These are phyloP conservation scores for Tupaia chinensis DNA, from an alignment of 2,113 vertebrate species.

Conservation along the genomic window DNA sequence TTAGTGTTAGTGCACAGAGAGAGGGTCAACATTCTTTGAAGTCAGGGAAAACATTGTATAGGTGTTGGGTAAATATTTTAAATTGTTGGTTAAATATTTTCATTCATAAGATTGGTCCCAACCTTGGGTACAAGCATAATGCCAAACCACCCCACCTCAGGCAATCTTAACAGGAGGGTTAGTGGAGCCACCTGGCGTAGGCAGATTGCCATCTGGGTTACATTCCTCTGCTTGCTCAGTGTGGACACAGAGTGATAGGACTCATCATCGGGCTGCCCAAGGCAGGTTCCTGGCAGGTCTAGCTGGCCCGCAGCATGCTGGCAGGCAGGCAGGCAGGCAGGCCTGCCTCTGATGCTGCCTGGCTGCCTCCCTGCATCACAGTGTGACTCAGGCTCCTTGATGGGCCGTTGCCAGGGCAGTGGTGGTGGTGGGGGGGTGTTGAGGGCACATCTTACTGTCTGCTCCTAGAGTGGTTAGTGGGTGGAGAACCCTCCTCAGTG, in stretches of 20 bases:
- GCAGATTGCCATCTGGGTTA: neutral
- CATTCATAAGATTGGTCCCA: neutral
- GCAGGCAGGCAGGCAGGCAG: neutral
- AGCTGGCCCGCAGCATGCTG: neutral
- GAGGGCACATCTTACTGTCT: neutral
- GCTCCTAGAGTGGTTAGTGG: neutral
- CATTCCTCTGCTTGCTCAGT: neutral
- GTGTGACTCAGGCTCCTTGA: neutral
- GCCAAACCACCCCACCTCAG: neutral
- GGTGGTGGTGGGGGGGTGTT: no score
- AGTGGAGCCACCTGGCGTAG: neutral
- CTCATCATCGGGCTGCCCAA: neutral
- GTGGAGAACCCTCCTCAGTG: fast-evolving
- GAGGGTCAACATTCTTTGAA: fast-evolving
- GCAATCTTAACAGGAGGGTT: fast-evolving
- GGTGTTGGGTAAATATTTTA: neutral
- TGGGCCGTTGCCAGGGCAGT: fast-evolving
- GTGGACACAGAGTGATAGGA: neutral
- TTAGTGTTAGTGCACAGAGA: neutral
- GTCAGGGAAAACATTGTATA: neutral
- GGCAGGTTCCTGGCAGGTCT: neutral
- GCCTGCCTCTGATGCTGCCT: neutral
- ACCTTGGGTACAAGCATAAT: neutral
- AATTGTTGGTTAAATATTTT: neutral
- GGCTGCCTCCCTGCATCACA: fast-evolving